These are phyloP conservation scores for Leptodactylus fuscus DNA, from an alignment of 2,113 vertebrate genomes.

Conservation along the genomic window DNA sequence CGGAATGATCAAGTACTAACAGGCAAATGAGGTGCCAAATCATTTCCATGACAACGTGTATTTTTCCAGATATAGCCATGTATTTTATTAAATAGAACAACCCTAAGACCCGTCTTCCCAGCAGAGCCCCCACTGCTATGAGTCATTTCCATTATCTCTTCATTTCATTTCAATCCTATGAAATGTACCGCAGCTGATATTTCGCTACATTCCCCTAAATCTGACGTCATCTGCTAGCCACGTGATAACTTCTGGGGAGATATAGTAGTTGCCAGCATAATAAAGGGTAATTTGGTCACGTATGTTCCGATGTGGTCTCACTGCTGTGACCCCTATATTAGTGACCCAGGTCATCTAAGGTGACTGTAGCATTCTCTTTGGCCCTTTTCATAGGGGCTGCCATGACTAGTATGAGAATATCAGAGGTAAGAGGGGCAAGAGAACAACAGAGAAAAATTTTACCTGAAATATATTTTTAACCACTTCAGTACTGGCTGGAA, in stretches of 20 bases:
- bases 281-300: no score
- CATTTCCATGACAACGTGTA: conserved; percentile 45
- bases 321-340: no score
- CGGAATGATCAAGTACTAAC: no score
- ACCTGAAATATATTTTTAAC: no score
- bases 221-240: neutral
- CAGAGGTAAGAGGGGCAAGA: no score
- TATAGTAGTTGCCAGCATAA: neutral
- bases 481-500: no score
- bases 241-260: neutral
- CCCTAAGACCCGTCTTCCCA: neutral
- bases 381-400: no score
- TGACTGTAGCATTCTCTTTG: no score
- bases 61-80: conserved; percentile 37
- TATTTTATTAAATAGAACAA: conserved; percentile 27
- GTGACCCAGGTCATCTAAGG: no score
- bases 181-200: neutral
- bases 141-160: conserved; percentile 19
- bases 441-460: no score
- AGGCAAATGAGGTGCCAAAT: conserved; percentile 14
- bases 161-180: neutral
- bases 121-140: conserved; percentile 20
- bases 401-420: no score
- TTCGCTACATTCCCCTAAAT: neutral
- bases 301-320: no score